A percentile compares a stretch with the other conserved stretches of the same genome.
Evolutionary conservation across 1,140 invertebrate genomes (phyloP).

Genomic region (Aphelenchoides avenae): DNA sequence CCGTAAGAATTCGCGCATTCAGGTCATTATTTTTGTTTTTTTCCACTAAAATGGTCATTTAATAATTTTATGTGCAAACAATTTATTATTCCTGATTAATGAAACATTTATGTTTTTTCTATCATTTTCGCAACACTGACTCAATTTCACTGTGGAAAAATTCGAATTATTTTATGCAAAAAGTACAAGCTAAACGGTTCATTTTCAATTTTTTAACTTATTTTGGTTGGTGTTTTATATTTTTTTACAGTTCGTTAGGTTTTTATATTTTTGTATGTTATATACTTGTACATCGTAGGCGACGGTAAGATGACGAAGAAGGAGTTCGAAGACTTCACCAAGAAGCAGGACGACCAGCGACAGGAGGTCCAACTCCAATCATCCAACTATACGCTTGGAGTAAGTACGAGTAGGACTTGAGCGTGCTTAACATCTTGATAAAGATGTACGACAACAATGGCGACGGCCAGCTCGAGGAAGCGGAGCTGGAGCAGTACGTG

Average conservation of each 20-base stretch:
- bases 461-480: conserved; percentile 27
- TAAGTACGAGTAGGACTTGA: no score
- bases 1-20: conserved; percentile 7
- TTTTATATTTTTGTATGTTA: neutral
- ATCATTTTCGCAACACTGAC: no score
- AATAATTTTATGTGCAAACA: neutral
- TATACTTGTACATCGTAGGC: conserved; percentile 12
- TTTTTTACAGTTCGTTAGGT: neutral
- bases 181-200: no score
- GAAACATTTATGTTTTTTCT: no score
- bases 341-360: conserved; percentile 24
- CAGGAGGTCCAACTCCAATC: conserved; percentile 16
- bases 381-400: conserved; percentile 32
- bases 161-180: no score
- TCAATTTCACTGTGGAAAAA: no score
- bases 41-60: neutral
- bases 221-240: no score
- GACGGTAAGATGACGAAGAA: conserved; percentile 31
- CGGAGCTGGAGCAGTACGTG: conserved; percentile 20
- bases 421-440: neutral
- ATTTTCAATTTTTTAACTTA: no score
- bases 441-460: conserved; percentile 27
- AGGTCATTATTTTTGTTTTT: neutral
- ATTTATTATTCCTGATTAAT: no score
- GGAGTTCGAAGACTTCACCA: conserved; percentile 28